Conservation (phyloP, 2,113 vertebrate species). For the Protobothrops mucrosquamatus region DNA sequence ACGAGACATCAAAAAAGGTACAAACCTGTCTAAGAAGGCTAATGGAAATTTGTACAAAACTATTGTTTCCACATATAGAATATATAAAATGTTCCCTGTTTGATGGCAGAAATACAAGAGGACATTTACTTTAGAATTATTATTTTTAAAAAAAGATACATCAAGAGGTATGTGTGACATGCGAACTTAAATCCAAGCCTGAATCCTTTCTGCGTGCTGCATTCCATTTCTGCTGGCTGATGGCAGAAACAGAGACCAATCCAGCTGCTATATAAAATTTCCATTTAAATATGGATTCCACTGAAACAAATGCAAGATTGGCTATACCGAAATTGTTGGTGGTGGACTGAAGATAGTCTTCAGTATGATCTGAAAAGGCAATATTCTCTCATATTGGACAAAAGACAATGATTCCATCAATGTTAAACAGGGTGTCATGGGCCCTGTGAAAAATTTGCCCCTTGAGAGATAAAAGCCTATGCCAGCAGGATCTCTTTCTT, state of each 20-base stretch:
- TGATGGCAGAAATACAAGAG: conserved; percentile 44
- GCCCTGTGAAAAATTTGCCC: background rate
- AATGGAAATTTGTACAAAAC: conserved; percentile 48
- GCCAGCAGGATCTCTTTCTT: background rate
- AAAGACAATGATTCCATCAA: background rate
- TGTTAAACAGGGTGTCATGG: rapidly evolving
- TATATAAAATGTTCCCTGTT: conserved; percentile 47
- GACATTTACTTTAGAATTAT: background rate
- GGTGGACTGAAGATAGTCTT: background rate
- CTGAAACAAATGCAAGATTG: background rate
- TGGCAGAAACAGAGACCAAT: background rate
- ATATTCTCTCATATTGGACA: background rate
- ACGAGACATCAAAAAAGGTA: conserved; percentile 16
- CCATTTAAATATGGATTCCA: background rate
- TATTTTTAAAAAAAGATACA: conserved; percentile 19
- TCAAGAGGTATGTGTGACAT: background rate
- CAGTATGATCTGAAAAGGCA: rapidly evolving
- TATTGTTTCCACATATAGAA: conserved; percentile 47
- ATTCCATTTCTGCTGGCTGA: background rate
- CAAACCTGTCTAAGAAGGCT: conserved; percentile 11
- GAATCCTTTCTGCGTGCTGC: background rate
- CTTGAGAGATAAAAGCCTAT: background rate
- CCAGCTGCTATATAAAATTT: background rate
- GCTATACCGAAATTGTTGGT: background rate
- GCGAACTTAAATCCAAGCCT: background rate